These are phyloP conservation scores for Pampus argenteus DNA, from an alignment of 2,797 vertebrate species.

Conservation along the genomic window DNA sequence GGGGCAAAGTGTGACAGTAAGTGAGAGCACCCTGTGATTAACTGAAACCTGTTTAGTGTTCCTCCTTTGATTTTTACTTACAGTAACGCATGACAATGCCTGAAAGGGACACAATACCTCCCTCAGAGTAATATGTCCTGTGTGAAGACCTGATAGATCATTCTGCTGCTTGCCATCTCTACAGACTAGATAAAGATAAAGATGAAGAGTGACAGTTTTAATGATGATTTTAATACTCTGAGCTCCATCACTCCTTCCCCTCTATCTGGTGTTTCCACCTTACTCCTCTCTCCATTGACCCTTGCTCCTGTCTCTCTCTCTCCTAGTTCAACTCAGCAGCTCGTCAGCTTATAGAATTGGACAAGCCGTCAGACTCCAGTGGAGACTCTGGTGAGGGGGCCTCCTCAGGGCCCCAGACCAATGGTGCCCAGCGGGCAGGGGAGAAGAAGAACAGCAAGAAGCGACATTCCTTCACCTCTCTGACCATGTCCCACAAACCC, in stretches of 20 bases:
- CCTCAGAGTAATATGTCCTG: conserved; percentile 22
- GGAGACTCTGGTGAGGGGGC: conserved; percentile 90
- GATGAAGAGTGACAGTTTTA: conserved; percentile 50
- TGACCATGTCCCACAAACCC: conserved; percentile 98
- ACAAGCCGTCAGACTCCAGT: conserved; percentile 89
- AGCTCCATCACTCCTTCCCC: not conserved
- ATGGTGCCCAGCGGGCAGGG: conserved; percentile 87
- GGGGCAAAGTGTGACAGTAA: conserved; percentile 55
- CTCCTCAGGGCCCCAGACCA: conserved; percentile 86
- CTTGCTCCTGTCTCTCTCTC: conserved; percentile 24
- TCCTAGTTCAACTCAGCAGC: conserved; percentile 95
- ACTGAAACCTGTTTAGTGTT: conserved; percentile 57
- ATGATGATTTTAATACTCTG: conserved; percentile 44
- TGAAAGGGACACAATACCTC: conserved; percentile 52
- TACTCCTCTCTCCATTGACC: conserved; percentile 23
- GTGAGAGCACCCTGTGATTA: conserved; percentile 73
- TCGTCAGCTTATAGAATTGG: conserved; percentile 96
- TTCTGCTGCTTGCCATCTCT: conserved; percentile 9
- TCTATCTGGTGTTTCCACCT: conserved; percentile 37
- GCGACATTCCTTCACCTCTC: conserved; percentile 98
- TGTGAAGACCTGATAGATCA: conserved; percentile 6
- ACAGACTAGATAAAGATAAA: conserved; percentile 9
- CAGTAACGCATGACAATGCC: conserved; percentile 31
- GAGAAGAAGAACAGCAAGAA: conserved; percentile 99
- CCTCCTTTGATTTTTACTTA: conserved; percentile 70